A percentile compares a stretch with the other conserved stretches of the same genome.
These are phyloP conservation scores for Hydrolagus colliei DNA, from an alignment of 2,797 vertebrate species.

Conservation along the genomic window DNA sequence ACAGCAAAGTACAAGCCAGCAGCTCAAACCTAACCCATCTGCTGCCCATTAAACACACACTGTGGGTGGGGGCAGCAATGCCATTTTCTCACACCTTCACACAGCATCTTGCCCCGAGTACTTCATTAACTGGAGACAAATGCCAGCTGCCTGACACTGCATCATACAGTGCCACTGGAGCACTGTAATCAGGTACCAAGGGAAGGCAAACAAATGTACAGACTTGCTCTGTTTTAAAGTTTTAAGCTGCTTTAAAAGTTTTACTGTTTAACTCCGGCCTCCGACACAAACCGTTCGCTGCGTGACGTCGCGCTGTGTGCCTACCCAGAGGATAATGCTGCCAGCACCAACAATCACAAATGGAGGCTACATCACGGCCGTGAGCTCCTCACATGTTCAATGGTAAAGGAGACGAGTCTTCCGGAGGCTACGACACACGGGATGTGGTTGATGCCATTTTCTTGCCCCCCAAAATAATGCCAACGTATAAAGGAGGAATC, in stretches of 20 bases:
- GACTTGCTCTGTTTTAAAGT: not conserved
- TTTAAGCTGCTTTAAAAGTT: not conserved
- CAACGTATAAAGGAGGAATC: not conserved
- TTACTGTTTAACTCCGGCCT: not conserved
- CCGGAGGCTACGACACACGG: not conserved
- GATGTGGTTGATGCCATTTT: not conserved
- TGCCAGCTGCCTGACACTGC: no score
- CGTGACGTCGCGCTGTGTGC: not conserved
- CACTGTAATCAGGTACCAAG: no score
- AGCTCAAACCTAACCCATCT: not conserved
- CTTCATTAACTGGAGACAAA: not conserved
- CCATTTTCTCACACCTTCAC: not conserved
- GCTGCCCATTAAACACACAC: not conserved
- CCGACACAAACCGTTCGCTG: not conserved
- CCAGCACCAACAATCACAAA: not conserved
- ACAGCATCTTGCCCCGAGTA: not conserved
- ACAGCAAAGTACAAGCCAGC: not conserved
- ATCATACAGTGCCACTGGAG: no score
- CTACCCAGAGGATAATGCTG: not conserved
- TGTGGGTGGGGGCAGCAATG: not conserved
- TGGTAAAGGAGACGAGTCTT: conserved; percentile 12
- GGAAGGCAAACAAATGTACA: no score
- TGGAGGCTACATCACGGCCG: not conserved
- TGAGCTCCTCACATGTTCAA: not conserved
- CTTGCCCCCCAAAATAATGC: no score